Evolutionary conservation across 2,797 vertebrate genomes (phyloP).

Genomic region (Anguilla pacifica): DNA sequence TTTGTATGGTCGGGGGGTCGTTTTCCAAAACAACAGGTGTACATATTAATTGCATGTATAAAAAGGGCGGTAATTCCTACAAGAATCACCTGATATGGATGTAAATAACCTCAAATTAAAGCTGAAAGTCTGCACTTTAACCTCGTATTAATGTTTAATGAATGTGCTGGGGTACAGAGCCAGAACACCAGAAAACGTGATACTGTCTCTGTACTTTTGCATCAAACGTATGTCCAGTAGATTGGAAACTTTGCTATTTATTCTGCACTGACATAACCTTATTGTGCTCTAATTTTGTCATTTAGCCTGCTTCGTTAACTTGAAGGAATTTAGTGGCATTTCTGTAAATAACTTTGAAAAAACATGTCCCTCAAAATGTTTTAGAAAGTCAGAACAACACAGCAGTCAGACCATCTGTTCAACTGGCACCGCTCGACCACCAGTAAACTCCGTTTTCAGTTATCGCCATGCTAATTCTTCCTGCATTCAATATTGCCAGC

Average conservation of each 20-base stretch:
- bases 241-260: not conserved
- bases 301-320: slow-evolving; percentile 31
- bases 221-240: not conserved
- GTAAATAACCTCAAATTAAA: too few species aligned
- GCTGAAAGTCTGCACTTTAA: too few species aligned
- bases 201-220: too few species aligned
- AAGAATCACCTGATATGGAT: too few species aligned
- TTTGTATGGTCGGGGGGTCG: not conserved
- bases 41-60: not conserved
- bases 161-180: too few species aligned
- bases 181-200: too few species aligned
- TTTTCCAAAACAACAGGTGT: slow-evolving; percentile 23
- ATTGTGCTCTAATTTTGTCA: slow-evolving; percentile 27
- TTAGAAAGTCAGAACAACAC: slow-evolving; percentile 16
- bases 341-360: not conserved
- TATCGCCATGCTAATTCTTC: not conserved
- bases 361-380: slow-evolving; percentile 20
- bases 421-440: slow-evolving; percentile 25
- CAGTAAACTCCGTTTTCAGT: not conserved
- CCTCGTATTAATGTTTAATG: too few species aligned
- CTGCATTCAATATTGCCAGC: not conserved
- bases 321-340: slow-evolving; percentile 31
- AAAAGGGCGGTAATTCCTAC: not conserved
- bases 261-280: slow-evolving; percentile 33
- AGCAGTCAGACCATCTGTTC: slow-evolving; percentile 45